Base-by-base conservation (phyloP, 2,113 vertebrate species). In the Oenanthe melanoleuca region DNA sequence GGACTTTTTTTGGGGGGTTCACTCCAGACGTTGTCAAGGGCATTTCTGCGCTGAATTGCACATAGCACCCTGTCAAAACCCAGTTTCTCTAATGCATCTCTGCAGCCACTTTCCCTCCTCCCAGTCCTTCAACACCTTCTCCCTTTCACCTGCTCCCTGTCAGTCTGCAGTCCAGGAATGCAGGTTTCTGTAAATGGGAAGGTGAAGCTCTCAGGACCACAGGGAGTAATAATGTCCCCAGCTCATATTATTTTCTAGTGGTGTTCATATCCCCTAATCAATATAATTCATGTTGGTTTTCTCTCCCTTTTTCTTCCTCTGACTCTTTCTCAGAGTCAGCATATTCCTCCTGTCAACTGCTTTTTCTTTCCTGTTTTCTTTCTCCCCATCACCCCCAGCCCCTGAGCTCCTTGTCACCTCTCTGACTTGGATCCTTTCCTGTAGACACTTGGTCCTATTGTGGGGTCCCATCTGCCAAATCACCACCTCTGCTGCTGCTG, bases 61-160 rank as follows among this genome's bases (percentile, higher is more conserved):
- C 56, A 17, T 18, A 88, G 40, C 0, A 0, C 42, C 37, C 56
- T 71, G 42, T 61, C 5, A 6, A 83, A 96, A 59, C 38, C 56
- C 34, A 52, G 59, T 47, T 86, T 70, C 28, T 8, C 11, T 52
- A 89, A 78, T 40, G 38, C 9, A 73, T 50, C 60, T 82, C 66
- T 38, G 40, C 26, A 73, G 45, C 22, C 4, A 0, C 59, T 73
- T 83, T 85, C 70, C 24, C 56, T 89, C 14, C 59, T 95, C 33
- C 66, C 10, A 26, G 57, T 26, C 57, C 74, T 85, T 89, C 66
- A 82, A 50, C 66, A 65, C 70, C 50, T 64, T 31, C 13, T 92
- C 34, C 56, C 26, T 86, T 66, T 86, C 78, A 84, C 70, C 49
- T 92, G 73, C 70, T 89, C 40, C 53, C 37, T 82, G 80, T 93